Evolutionary conservation across 2,888 invertebrate genomes (phyloP).

Genomic region (Drosophila melanocephala): DNA sequence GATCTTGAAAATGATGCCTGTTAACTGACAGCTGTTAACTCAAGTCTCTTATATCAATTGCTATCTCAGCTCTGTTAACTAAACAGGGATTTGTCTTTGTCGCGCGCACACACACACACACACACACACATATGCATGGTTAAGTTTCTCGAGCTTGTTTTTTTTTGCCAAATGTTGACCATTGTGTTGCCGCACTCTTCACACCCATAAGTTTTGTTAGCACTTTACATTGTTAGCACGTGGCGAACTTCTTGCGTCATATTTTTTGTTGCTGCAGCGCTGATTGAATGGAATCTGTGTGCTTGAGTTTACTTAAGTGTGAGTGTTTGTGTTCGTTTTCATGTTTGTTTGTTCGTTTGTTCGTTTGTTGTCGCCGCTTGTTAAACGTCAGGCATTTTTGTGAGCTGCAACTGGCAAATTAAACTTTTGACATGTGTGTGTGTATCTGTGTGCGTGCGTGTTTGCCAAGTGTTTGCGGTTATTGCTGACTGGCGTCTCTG

Average conservation of each 20-base stretch:
- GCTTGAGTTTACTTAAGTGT: background rate
- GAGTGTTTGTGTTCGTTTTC: constrained; percentile 15
- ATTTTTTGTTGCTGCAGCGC: constrained; percentile 34
- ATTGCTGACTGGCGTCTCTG: constrained; percentile 20
- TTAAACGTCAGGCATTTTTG: constrained; percentile 54
- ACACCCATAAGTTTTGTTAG: constrained; percentile 31
- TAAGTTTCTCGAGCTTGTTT: background rate
- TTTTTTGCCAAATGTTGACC: background rate
- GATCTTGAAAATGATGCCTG: background rate
- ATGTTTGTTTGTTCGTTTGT: constrained; percentile 54
- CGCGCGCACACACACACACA: background rate
- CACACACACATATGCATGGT: background rate
- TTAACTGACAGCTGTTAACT: constrained; percentile 22
- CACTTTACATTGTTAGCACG: constrained; percentile 63
- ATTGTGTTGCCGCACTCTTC: constrained; percentile 1
- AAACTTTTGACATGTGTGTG: constrained; percentile 30
- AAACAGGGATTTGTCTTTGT: too few relatives aligned
- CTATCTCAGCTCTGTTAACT: constrained; percentile 9
- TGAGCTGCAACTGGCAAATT: constrained; percentile 46
- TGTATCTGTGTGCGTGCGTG: constrained; percentile 10
- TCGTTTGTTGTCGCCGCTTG: constrained; percentile 55
- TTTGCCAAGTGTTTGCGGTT: constrained; percentile 49
- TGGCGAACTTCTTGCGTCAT: constrained; percentile 50
- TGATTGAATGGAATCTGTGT: constrained; percentile 61
- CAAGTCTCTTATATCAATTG: background rate